Evolutionary conservation across 1,140 invertebrate genomes (phyloP), one percentile per base, ranked within the genome.

Genomic region (silkworm (Bombyx mori)): DNA sequence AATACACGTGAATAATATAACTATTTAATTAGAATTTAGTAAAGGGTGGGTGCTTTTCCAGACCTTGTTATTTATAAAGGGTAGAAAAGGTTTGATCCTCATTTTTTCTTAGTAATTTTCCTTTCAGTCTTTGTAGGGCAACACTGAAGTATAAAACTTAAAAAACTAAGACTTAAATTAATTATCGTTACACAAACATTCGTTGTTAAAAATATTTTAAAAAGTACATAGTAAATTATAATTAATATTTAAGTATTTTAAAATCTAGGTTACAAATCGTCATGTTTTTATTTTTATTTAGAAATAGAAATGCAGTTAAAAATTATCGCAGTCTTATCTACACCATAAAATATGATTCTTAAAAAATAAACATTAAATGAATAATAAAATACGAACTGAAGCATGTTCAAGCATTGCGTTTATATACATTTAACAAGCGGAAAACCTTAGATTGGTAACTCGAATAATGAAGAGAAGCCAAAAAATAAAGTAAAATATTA

Each of bases 361-460:
- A 47, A 58, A 46, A 56, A 59, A 56, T 52, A 54, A 60, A 64
- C 45, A 59, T 56, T 46, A 54, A 46, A 8, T 54, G 22, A 18
- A 46, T 22, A 43, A 43, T 44, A 51, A 26, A 44, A 46, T 35
- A 35, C 26, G 10, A 45, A 54, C 53, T 45, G 53, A 58, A 66
- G 62, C 56, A 66, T 43, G 65, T 73, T 65, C 3, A 71, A 69
- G 62, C 58, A 45, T 62, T 66, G 66, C 53, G 63, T 54, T 72
- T 85, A 83, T 83, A 72, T 83, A 86, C 80, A 83, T 62, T 73
- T 74, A 63, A 65, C 53, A 82, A 83, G 79, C 75, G 68, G 75
- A 77, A 75, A 58, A 58, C 68, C 59, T 70, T 73, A 71, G 60
- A 35, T 77, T 86, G 82, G 82, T 86, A 86, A 86, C 82, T 86